Evolutionary conservation across 1,140 invertebrate genomes (phyloP).

Genomic region (Hermetia illucens): DNA sequence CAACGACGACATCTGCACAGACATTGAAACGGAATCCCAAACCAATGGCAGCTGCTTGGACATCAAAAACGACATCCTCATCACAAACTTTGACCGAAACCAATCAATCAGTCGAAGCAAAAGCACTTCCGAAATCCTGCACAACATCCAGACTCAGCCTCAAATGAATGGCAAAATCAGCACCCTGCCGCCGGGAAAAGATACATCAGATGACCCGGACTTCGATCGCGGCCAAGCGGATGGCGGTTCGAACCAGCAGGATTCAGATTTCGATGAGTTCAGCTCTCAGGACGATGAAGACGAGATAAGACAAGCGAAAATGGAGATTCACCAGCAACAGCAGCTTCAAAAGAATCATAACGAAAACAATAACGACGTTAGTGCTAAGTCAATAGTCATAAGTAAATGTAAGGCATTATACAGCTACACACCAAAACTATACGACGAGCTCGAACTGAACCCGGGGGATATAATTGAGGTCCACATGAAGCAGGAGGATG

Average conservation of each 20-base stretch:
- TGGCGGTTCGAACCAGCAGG: slow-evolving; percentile 67
- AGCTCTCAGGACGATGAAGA: slow-evolving; percentile 47
- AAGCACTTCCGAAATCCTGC: slow-evolving; percentile 24
- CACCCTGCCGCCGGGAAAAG: slow-evolving; percentile 17
- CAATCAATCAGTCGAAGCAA: slow-evolving; percentile 22
- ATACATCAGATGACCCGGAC: slow-evolving; percentile 11
- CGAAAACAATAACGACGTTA: neutral
- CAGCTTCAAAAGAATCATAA: neutral
- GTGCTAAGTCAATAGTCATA: slow-evolving; percentile 31
- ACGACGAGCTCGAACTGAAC: slow-evolving; percentile 73
- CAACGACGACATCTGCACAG: slow-evolving; percentile 23
- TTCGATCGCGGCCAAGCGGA: slow-evolving; percentile 63
- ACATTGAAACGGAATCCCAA: slow-evolving; percentile 24
- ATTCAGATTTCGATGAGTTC: slow-evolving; percentile 67
- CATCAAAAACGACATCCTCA: slow-evolving; percentile 15
- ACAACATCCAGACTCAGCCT: neutral
- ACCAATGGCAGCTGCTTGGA: slow-evolving; percentile 10
- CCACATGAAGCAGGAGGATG: slow-evolving; percentile 81
- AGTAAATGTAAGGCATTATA: slow-evolving; percentile 71
- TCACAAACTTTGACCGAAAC: slow-evolving; percentile 9
- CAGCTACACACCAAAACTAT: slow-evolving; percentile 72
- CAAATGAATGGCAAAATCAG: slow-evolving; percentile 20
- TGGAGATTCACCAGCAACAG: slow-evolving; percentile 5
- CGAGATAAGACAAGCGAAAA: slow-evolving; percentile 10
- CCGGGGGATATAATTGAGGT: slow-evolving; percentile 78